These are phyloP conservation scores for Melieria omissa DNA, from an alignment of 2,888 invertebrate genomes.

Conservation along the genomic window DNA sequence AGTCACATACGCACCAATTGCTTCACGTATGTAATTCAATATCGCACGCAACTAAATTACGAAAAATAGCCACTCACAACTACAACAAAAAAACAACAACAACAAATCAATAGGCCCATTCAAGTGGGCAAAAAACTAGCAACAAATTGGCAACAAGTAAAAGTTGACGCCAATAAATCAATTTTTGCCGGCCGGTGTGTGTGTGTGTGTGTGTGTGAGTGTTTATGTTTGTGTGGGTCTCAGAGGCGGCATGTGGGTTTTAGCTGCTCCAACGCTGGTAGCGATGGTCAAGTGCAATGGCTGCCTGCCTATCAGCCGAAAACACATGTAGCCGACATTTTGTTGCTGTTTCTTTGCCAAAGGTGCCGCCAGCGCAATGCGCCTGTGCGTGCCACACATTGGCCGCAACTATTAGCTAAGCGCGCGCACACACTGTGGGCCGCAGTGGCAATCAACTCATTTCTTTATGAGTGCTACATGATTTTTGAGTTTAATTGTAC, in stretches of 20 bases:
- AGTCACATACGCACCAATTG: too few species aligned
- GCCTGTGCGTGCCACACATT: too few species aligned
- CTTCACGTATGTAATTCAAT: background rate
- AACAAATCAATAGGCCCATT: too few species aligned
- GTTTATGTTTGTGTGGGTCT: background rate
- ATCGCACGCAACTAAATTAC: constrained; percentile 13
- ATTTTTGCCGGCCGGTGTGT: background rate
- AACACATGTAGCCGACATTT: too few species aligned
- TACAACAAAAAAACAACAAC: background rate
- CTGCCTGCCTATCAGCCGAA: background rate
- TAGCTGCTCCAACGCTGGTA: constrained; percentile 1
- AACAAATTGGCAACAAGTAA: constrained; percentile 1
- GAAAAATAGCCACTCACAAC: background rate
- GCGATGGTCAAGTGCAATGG: constrained; percentile 19
- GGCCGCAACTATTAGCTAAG: too few species aligned
- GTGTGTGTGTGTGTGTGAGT: background rate
- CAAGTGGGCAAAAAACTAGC: background rate
- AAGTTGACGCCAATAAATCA: constrained; percentile 6
- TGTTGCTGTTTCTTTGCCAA: too few species aligned
- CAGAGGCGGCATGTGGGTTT: background rate
- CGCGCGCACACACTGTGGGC: too few species aligned
- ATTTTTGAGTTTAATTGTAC: too few species aligned
- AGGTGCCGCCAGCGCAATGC: too few species aligned
- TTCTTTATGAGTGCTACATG: too few species aligned
- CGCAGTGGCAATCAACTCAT: too few species aligned